A percentile compares a stretch with the other conserved stretches of the same genome.
phyloP scores from a whole-genome alignment of 1,140 invertebrate genomes.

The Papilio xuthus region DNA sequence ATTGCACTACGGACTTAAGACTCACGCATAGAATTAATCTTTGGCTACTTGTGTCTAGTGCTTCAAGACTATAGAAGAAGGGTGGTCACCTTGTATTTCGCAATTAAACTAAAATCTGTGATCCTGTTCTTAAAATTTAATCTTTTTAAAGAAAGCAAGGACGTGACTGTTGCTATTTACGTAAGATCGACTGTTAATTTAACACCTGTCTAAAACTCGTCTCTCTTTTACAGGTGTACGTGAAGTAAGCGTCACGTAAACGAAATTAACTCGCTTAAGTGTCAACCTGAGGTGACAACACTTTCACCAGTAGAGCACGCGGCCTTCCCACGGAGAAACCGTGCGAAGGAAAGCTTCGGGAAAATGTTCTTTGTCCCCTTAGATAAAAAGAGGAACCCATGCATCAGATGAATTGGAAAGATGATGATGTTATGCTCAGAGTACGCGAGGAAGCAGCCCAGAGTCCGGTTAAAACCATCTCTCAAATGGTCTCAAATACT shows the following conservation, averaged over 20 bases:
- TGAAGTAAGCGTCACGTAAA: slow-evolving; percentile 63
- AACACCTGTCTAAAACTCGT: slow-evolving; percentile 52
- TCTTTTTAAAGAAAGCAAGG: slow-evolving; percentile 14
- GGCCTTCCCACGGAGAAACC: slow-evolving; percentile 75
- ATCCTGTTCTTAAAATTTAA: background rate
- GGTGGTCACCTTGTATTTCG: background rate
- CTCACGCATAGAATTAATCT: background rate
- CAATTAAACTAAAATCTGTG: background rate
- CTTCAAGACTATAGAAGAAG: background rate
- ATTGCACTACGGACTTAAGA: background rate
- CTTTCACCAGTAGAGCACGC: slow-evolving; percentile 70
- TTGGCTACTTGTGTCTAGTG: background rate
- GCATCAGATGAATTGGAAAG: slow-evolving; percentile 65
- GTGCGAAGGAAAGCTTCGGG: slow-evolving; percentile 68
- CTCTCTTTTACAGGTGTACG: slow-evolving; percentile 62
- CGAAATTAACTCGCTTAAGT: slow-evolving; percentile 56
- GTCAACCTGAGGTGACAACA: slow-evolving; percentile 59
- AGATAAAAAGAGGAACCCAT: slow-evolving; percentile 59
- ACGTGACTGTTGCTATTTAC: slow-evolving; percentile 15
- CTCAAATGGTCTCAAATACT: slow-evolving; percentile 43
- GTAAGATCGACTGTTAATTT: slow-evolving; percentile 39
- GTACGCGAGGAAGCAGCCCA: slow-evolving; percentile 50
- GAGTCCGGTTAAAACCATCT: slow-evolving; percentile 66
- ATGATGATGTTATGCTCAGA: slow-evolving; percentile 56
- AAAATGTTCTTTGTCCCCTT: slow-evolving; percentile 71